phyloP scores from a whole-genome alignment of 2,888 invertebrate species.

The Drosophila picticornis region DNA sequence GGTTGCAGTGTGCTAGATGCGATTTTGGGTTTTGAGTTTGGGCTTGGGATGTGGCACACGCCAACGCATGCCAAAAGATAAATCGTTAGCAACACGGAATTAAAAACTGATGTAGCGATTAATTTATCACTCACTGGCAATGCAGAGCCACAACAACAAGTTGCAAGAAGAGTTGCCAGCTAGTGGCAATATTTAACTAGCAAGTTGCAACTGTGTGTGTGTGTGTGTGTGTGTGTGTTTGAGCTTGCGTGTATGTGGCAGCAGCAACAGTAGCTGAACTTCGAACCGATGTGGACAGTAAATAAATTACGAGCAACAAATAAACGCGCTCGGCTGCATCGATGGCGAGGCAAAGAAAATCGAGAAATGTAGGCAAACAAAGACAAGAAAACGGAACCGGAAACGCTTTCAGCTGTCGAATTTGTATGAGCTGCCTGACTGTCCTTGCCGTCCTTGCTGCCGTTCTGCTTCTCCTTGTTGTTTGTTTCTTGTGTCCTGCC shows the following conservation, averaged over 20 bases:
- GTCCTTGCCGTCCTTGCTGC: constrained; percentile 10
- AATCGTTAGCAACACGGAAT: constrained; percentile 83
- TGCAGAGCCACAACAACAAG: constrained; percentile 36
- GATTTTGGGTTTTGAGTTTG: constrained; percentile 14
- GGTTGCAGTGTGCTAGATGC: constrained; percentile 35
- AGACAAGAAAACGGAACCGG: constrained; percentile 83
- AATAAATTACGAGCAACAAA: constrained; percentile 83
- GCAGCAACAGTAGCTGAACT: constrained; percentile 43
- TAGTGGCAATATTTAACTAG: constrained; percentile 74
- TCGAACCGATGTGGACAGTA: constrained; percentile 69
- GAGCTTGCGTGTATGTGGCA: not conserved
- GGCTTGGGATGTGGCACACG: constrained; percentile 55
- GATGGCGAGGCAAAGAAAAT: constrained; percentile 42
- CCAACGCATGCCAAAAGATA: constrained; percentile 79
- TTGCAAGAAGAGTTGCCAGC: constrained; percentile 55
- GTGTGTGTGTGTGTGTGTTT: constrained; percentile 8
- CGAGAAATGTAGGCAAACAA: constrained; percentile 73
- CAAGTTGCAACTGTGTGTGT: constrained; percentile 56
- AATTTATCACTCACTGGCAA: constrained; percentile 83
- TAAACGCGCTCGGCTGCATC: constrained; percentile 78
- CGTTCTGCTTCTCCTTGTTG: not conserved
- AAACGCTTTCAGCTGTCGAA: constrained; percentile 82
- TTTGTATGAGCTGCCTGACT: constrained; percentile 68
- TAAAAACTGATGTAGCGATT: constrained; percentile 85
- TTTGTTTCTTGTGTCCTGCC: constrained; percentile 12